A percentile compares a stretch with the other conserved stretches of the same genome.
Evolutionary conservation across 2,888 invertebrate species (phyloP).

Genomic region (Aporophyla nigra): DNA sequence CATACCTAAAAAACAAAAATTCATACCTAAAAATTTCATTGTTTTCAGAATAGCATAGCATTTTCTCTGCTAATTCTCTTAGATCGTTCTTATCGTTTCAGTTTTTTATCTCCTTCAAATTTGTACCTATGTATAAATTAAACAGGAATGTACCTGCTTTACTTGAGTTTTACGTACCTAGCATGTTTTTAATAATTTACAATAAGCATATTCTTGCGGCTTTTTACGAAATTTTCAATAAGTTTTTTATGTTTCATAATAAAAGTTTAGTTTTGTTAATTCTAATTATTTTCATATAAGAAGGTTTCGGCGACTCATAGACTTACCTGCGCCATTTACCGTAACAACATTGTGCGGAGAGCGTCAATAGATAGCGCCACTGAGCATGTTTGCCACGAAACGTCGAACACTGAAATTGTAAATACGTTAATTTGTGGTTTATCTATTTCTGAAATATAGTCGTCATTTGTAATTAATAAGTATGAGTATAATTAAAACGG

Average conservation of each 20-base stretch:
- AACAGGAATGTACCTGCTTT: not conserved
- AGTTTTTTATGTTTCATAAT: not conserved
- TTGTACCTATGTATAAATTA: not conserved
- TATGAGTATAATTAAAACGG: not conserved
- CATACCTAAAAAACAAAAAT: not conserved
- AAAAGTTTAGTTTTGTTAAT: not conserved
- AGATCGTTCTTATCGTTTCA: too few relatives aligned
- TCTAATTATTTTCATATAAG: too few relatives aligned
- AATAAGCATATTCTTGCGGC: too few relatives aligned
- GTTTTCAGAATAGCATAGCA: not conserved
- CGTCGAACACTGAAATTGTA: not conserved
- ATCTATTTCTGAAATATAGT: not conserved
- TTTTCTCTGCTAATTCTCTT: not conserved
- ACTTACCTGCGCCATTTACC: not conserved
- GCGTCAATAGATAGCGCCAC: constrained; percentile 53
- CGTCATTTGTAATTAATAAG: too few relatives aligned
- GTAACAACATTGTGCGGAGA: not conserved
- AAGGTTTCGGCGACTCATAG: not conserved
- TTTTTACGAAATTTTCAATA: too few relatives aligned
- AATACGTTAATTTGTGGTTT: not conserved
- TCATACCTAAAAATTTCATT: not conserved
- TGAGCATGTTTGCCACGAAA: not conserved
- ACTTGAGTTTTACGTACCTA: not conserved
- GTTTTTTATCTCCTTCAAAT: not conserved
- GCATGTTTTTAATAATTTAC: too few relatives aligned